phyloP scores from a whole-genome alignment of 2,888 invertebrate species.

The Stenchaetothrips biformis region DNA sequence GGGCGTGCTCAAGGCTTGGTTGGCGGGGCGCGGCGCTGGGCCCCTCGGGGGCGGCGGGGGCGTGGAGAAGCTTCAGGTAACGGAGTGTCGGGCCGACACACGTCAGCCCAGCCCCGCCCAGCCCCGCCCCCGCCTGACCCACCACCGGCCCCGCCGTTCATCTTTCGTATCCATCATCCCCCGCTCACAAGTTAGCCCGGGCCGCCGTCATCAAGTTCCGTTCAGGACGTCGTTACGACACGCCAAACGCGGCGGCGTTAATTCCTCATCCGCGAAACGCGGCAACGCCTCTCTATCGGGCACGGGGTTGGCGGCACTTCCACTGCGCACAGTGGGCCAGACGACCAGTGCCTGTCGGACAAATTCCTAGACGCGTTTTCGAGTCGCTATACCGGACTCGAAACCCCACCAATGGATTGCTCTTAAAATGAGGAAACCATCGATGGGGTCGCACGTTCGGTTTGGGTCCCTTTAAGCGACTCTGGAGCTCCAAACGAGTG shows the following conservation, averaged over 20 bases:
- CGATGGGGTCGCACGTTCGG: too few species aligned
- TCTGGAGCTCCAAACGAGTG: too few species aligned
- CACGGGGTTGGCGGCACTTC: too few species aligned
- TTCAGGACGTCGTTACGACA: neutral
- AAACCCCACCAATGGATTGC: too few species aligned
- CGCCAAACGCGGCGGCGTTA: neutral
- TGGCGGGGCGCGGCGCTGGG: too few species aligned
- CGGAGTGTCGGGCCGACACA: neutral
- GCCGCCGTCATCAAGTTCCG: neutral
- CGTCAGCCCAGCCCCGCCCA: neutral
- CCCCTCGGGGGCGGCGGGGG: neutral
- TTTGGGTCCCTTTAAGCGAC: too few species aligned
- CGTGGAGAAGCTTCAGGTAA: neutral
- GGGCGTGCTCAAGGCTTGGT: neutral
- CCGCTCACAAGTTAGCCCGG: too few species aligned
- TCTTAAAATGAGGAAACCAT: too few species aligned
- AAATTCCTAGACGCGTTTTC: too few species aligned
- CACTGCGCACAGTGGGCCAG: neutral
- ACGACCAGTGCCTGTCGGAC: too few species aligned
- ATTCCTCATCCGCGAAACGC: neutral
- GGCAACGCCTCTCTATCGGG: neutral
- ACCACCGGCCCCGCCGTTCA: neutral
- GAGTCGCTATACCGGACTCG: too few species aligned
- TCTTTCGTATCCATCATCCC: neutral
- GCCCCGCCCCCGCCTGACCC: neutral